Base-by-base conservation (phyloP, 2,797 vertebrate species). In the Gallinago stenura region DNA sequence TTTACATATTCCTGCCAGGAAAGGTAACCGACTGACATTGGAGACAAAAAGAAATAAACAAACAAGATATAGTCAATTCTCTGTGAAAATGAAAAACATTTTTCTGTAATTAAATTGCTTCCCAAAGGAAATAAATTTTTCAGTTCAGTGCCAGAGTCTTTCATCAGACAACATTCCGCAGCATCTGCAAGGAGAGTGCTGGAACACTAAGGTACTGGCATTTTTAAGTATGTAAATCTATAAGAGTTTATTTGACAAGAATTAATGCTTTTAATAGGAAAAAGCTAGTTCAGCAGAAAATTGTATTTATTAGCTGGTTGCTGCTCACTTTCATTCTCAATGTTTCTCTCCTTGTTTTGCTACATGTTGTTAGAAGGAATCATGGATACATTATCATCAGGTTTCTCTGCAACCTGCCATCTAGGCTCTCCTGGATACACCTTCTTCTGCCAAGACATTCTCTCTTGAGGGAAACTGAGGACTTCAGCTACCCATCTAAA, bases 61-160 rank as follows among this genome's bases (percentile, higher is more conserved):
- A 94, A 80, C 14, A 85, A 89, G 70, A 87, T 78, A 66, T 3
- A 91, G 92, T 71, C 70, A 93, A 54, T 71, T 93, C 72, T 86
- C 62, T 66, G 25, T 71, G 73, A 95, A 91, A 96, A 95, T 62
- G 39, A 56, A 78, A 87, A 80, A 22, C 37, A 77, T 57, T 83
- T 89, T 89, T 81, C 71, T 75, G 61, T 92, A 95, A 96, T 95
- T 92, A 95, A 82, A 91, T 90, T 93, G 22, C 25, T 93, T 89
- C 89, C 77, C 93, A 84, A 61, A 95, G 95, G 93, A 94, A 95
- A 93, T 88, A 84, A 35, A 19, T 65, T 81, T 85, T 94, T 87
- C 76, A 58, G 20, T 71, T 85, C 73, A 56, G 5, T 79, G 46
- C 37, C 62, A 71, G 41, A 53, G 41, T 21, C 56, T 91, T 83